These are phyloP conservation scores for Hoplostethus mediterraneus DNA, from an alignment of 2,797 vertebrate genomes.

Conservation along the genomic window DNA sequence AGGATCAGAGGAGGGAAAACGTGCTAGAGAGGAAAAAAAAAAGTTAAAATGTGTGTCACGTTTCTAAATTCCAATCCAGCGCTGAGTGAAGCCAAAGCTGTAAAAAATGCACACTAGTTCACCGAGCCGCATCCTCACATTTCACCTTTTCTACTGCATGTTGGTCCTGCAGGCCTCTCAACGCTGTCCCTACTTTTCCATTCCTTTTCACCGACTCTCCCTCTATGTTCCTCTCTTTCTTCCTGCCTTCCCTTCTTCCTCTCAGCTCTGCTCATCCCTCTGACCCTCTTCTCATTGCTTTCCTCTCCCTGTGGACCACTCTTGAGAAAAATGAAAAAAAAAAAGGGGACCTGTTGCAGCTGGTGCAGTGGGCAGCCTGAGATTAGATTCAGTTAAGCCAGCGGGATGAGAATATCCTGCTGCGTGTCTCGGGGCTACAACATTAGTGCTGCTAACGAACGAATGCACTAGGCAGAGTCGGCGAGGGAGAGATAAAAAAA, in stretches of 20 bases:
- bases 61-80: conserved; percentile 44
- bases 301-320: conserved; percentile 12
- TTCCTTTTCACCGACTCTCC: conserved; percentile 35
- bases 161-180: conserved; percentile 48
- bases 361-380: conserved; percentile 29
- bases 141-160: conserved; percentile 70
- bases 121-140: conserved; percentile 68
- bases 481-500: conserved; percentile 52
- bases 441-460: conserved; percentile 87
- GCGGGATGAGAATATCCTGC: conserved; percentile 45
- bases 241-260: conserved; percentile 5
- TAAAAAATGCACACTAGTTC: conserved; percentile 65
- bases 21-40: conserved; percentile 18
- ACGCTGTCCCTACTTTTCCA: conserved; percentile 43
- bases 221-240: conserved; percentile 26
- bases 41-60: conserved; percentile 57
- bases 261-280: not conserved
- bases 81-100: conserved; percentile 49
- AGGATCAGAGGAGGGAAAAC: conserved; percentile 38
- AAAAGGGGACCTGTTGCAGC: conserved; percentile 49
- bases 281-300: not conserved
- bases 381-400: conserved; percentile 51
- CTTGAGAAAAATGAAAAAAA: conserved; percentile 3
- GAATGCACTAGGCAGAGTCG: conserved; percentile 77
- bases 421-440: conserved; percentile 39